phyloP scores from a whole-genome alignment of 2,797 vertebrate genomes.

The Cryptoprocta ferox region DNA sequence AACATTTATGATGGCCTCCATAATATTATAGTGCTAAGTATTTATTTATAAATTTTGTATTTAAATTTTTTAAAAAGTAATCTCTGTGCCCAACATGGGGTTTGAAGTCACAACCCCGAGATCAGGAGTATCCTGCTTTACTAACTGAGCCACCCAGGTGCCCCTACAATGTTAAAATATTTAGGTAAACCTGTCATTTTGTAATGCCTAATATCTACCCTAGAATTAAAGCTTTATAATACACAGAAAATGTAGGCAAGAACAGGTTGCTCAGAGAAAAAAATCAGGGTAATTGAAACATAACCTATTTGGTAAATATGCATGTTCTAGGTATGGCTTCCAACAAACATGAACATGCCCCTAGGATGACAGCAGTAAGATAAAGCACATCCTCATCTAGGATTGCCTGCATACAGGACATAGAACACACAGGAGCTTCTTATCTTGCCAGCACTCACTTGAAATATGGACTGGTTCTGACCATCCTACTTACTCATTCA shows the following conservation, averaged over 20 bases:
- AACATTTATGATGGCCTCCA: neutral
- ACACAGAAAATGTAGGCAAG: neutral
- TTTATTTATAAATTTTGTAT: neutral
- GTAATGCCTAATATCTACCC: neutral
- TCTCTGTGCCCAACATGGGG: neutral
- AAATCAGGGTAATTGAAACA: neutral
- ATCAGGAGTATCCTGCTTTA: neutral
- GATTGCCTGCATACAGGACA: neutral
- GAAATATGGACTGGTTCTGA: neutral
- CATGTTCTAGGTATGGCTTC: neutral
- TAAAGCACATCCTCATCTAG: neutral
- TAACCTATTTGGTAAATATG: neutral
- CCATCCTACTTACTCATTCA: neutral
- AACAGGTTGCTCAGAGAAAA: neutral
- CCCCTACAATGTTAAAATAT: neutral
- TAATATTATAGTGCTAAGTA: neutral
- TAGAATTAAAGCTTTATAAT: slow-evolving; percentile 13
- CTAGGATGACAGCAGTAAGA: neutral
- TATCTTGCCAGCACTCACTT: neutral
- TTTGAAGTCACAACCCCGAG: neutral
- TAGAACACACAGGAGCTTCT: neutral
- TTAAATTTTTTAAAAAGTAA: neutral
- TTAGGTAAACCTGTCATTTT: neutral
- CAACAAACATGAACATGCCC: neutral
- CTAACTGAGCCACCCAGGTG: neutral